A percentile compares a stretch with the other conserved stretches of the same genome.
phyloP scores from a whole-genome alignment of 2,797 vertebrate species.

The Spatula clypeata region DNA sequence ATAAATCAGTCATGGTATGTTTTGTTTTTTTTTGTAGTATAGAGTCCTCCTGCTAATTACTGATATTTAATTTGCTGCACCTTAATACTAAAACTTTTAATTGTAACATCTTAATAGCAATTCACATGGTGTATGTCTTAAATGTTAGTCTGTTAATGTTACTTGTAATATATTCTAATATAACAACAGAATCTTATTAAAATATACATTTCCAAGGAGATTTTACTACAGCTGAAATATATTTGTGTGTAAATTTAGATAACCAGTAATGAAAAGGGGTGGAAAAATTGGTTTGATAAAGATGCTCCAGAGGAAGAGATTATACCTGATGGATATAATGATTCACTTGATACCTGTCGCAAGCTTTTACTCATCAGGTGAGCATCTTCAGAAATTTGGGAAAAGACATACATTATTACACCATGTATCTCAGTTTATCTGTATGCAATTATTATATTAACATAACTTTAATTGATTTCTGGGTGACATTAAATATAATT shows the following conservation, averaged over 20 bases:
- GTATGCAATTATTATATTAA: background rate
- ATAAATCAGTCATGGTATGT: background rate
- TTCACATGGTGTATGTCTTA: background rate
- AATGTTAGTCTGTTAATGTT: background rate
- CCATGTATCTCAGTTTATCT: accelerated
- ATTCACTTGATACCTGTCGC: slow-evolving; percentile 85
- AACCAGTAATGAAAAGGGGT: slow-evolving; percentile 83
- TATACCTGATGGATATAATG: slow-evolving; percentile 87
- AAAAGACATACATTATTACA: background rate
- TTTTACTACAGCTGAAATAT: slow-evolving; percentile 4
- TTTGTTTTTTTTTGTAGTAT: background rate
- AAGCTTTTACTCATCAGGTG: slow-evolving; percentile 90
- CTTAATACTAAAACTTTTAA: background rate
- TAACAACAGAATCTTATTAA: background rate
- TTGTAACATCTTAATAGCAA: background rate
- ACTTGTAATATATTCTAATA: background rate
- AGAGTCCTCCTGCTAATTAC: background rate
- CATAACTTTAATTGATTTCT: background rate
- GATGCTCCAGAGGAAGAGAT: slow-evolving; percentile 88
- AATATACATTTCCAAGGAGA: background rate
- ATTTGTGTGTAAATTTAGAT: slow-evolving; percentile 78
- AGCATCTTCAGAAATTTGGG: background rate
- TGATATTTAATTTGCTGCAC: background rate
- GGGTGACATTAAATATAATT: background rate
- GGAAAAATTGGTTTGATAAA: slow-evolving; percentile 89